A percentile compares a stretch with the other conserved stretches of the same genome.
These are phyloP conservation scores for Liodrosophila aerea DNA, from an alignment of 2,888 invertebrate species.

Conservation along the genomic window DNA sequence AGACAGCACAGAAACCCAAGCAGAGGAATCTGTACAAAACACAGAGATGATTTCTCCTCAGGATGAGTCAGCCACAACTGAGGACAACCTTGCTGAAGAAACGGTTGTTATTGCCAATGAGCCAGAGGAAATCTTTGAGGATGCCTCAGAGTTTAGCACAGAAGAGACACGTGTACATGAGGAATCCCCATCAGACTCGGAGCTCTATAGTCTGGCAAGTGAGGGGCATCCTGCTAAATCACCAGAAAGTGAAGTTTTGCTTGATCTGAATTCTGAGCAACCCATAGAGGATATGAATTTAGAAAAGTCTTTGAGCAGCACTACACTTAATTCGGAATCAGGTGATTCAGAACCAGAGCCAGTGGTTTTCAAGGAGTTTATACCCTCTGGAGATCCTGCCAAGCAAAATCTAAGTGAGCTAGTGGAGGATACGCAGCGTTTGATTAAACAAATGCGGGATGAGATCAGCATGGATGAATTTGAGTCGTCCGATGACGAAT, in stretches of 20 bases:
- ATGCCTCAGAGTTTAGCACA: conserved; percentile 70
- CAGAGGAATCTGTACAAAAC: neutral
- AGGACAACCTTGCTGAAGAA: neutral
- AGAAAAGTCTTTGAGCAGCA: conserved; percentile 55
- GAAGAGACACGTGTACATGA: conserved; percentile 48
- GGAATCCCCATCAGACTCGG: conserved; percentile 67
- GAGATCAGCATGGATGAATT: conserved; percentile 85
- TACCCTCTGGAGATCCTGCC: conserved; percentile 77
- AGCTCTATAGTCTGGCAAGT: conserved; percentile 72
- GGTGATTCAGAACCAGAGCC: conserved; percentile 55
- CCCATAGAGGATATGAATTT: conserved; percentile 22
- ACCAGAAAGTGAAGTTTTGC: conserved; percentile 61
- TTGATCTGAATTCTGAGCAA: conserved; percentile 40
- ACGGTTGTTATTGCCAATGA: conserved; percentile 18
- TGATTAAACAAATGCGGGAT: conserved; percentile 87
- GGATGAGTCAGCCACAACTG: neutral
- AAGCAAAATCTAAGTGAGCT: conserved; percentile 83
- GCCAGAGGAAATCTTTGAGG: conserved; percentile 69
- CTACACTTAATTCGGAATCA: conserved; percentile 62
- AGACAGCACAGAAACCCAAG: neutral
- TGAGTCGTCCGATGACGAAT: conserved; percentile 81
- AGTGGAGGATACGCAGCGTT: conserved; percentile 85
- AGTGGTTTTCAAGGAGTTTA: conserved; percentile 69
- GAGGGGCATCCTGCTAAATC: conserved; percentile 52
- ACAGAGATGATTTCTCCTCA: neutral